phyloP scores from a whole-genome alignment of 2,797 vertebrate genomes.

The Phrynocephalus vlangalii region DNA sequence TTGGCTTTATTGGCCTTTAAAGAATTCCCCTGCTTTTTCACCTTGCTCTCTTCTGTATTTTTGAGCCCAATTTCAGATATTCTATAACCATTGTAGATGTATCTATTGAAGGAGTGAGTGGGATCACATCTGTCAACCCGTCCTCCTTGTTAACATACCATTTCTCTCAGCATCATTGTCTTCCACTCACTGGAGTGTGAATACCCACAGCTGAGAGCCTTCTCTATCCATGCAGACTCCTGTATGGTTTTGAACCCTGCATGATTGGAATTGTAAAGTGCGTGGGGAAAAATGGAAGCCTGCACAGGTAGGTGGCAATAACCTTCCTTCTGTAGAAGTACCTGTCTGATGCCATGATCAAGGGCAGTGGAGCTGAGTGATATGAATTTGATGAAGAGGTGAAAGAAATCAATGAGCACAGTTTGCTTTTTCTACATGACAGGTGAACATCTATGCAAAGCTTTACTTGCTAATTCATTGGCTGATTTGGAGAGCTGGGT shows the following conservation, averaged over 20 bases:
- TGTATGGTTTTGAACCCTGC: background rate
- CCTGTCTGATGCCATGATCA: no score
- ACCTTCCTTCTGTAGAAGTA: no score
- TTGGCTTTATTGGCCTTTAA: background rate
- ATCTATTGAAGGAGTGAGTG: no score
- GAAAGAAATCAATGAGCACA: background rate
- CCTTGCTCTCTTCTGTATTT: no score
- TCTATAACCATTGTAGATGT: no score
- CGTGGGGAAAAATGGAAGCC: background rate
- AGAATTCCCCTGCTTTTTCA: no score
- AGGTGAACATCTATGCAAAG: background rate
- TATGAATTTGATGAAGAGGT: no score
- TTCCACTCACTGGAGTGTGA: background rate
- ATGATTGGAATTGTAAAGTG: background rate
- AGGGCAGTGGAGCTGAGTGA: no score
- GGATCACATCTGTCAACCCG: no score
- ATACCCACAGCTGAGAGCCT: background rate
- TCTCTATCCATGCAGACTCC: background rate
- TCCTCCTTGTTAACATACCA: background rate
- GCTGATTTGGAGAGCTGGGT: background rate
- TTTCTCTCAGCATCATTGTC: background rate
- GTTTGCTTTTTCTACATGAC: no score
- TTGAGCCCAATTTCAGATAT: no score
- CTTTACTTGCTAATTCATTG: background rate
- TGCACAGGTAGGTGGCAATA: background rate